Evolutionary conservation across 2,113 vertebrate species (phyloP), one percentile per base, ranked within the genome.

Genomic region (Prunella himalayana): DNA sequence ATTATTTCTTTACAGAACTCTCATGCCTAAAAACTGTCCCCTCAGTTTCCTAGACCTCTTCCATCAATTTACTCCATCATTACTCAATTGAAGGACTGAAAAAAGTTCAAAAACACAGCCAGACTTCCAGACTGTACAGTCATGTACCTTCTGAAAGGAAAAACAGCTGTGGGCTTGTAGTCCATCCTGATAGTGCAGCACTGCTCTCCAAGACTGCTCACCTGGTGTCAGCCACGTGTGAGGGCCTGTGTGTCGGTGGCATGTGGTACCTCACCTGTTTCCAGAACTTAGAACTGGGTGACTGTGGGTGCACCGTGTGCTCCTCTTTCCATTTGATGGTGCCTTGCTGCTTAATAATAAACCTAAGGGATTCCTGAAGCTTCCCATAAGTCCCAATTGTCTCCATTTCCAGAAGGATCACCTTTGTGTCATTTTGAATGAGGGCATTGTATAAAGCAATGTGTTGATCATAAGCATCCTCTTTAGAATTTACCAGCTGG

Each of bases 201-300:
- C 2, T 41, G 20, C 54, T 86, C 73, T 56, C 53, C 35, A 6
- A 35, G 50, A 14, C 15, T 20, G 11, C 24, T 96, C 82, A 93
- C 12, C 45, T 7, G 2, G n/a, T 28, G 27, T 56, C 42, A 60
- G 60, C 50, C 2, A 41, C 49, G 27, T 3, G 30, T 1, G 75
- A 63, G 18, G 49, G 24, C 28, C n/a, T 95, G 65, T 2, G 33
- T 30, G 68, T 76, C 39, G 30, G 30, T 2, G 97, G 98, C 98
- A 98, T 98, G 2, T 93, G 97, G 61, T 98, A 98, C 78, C 98
- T 95, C 88, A 98, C 93, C 1, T 95, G 96, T n/a, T 98, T 98
- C 98, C 98, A 98, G 90, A 98, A 98, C 78, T 28, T 97, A 24
- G 97, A 97, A 20, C 42, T 97, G 56, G 64, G 31, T 27, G 96